Conservation (phyloP, 2,888 invertebrate species). For the Amiota communis region DNA sequence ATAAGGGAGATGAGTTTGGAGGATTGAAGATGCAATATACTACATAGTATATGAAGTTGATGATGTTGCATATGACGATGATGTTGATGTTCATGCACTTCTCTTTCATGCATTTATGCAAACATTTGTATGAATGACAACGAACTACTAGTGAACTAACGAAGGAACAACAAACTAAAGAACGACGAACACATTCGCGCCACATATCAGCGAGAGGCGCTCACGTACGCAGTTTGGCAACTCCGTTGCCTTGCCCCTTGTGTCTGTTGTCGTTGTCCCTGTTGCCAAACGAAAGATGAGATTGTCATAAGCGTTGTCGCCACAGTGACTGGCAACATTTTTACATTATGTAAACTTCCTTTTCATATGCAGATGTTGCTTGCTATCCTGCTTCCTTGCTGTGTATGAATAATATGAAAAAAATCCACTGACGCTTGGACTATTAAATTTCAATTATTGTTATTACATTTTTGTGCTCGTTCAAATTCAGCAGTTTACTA, state of each 20-base stretch:
- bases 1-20: too few relatives aligned
- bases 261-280: too few relatives aligned
- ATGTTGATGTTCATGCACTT: slow-evolving; percentile 8
- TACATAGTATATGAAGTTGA: not conserved
- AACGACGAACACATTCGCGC: not conserved
- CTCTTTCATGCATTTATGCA: slow-evolving; percentile 10
- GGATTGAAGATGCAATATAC: not conserved
- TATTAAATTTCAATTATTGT: slow-evolving; percentile 67
- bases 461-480: slow-evolving; percentile 52
- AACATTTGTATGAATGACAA: slow-evolving; percentile 14
- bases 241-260: not conserved
- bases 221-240: not conserved
- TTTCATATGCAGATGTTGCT: not conserved
- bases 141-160: not conserved
- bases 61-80: slow-evolving; percentile 3
- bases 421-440: slow-evolving; percentile 33
- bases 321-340: slow-evolving; percentile 12
- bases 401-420: not conserved
- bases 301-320: slow-evolving; percentile 3
- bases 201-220: too few relatives aligned
- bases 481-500: not conserved
- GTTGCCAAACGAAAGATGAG: not conserved
- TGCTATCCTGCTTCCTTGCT: not conserved
- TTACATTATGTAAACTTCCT: not conserved
- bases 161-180: not conserved